Conservation (phyloP, 2,797 vertebrate genomes). For the Spondyliosoma cantharus region DNA sequence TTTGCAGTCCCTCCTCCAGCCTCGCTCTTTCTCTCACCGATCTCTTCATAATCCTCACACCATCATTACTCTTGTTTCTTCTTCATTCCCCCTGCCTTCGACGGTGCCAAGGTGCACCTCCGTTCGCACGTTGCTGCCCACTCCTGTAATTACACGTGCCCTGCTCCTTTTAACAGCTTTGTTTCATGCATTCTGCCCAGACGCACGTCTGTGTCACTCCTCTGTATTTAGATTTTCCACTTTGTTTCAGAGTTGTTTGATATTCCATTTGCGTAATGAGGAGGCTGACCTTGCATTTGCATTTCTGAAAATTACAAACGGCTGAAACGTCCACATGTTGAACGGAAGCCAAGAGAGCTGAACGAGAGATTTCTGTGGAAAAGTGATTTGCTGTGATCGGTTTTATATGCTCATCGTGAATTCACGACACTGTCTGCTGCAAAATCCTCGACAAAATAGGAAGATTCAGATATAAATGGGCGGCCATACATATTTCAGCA, state of each 20-base stretch:
- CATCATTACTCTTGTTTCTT: conserved; percentile 31
- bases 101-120: conserved; percentile 40
- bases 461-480: conserved; percentile 32
- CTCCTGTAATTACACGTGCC: conserved; percentile 68
- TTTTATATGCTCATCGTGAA: conserved; percentile 19
- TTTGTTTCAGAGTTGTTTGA: conserved; percentile 59
- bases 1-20: conserved; percentile 26
- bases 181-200: conserved; percentile 55
- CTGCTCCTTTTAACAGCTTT: conserved; percentile 60
- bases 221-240: conserved; percentile 47
- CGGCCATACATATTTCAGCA: conserved; percentile 35
- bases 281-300: conserved; percentile 66
- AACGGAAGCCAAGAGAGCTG: conserved; percentile 46
- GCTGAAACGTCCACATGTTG: conserved; percentile 46
- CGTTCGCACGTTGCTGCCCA: conserved; percentile 40
- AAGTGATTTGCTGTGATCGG: conserved; percentile 30
- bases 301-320: conserved; percentile 62
- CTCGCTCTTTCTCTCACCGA: conserved; percentile 31
- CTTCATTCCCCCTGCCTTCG: conserved; percentile 22
- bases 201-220: conserved; percentile 46
- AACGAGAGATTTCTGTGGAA: conserved; percentile 29
- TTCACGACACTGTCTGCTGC: conserved; percentile 15
- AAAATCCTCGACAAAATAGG: conserved; percentile 29
- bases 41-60: conserved; percentile 44
- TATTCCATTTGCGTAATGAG: conserved; percentile 63